Percentiles rank a stretch among this genome's conserved stretches.
These are phyloP conservation scores for Zosterops pallidus DNA, from an alignment of 2,113 vertebrate species.

Conservation along the genomic window DNA sequence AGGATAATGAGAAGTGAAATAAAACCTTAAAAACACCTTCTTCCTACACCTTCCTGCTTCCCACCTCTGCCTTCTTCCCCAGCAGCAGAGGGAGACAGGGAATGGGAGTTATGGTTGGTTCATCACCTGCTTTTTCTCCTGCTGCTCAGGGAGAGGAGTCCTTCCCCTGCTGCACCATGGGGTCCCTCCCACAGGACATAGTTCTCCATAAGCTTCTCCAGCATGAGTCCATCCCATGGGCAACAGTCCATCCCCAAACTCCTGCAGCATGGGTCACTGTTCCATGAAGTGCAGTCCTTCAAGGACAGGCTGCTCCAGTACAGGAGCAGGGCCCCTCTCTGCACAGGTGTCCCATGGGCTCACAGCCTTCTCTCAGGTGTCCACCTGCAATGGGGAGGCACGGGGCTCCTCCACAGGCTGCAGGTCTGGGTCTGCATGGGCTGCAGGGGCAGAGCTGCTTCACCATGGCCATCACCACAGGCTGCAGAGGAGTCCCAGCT, in stretches of 20 bases:
- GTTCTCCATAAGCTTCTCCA: background rate
- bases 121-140: background rate
- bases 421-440: background rate
- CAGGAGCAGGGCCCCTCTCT: background rate
- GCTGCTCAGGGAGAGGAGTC: background rate
- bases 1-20: background rate
- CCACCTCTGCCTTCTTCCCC: background rate
- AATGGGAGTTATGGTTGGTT: background rate
- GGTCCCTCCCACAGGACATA: background rate
- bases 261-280: background rate
- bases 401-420: background rate
- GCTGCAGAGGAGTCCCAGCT: background rate
- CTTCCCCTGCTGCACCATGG: background rate
- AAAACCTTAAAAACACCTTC: background rate
- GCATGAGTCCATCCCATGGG: accelerated
- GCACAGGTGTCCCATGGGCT: background rate
- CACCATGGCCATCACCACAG: accelerated
- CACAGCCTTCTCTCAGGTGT: background rate
- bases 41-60: background rate
- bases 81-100: background rate
- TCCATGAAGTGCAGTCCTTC: background rate
- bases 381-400: background rate
- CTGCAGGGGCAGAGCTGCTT: background rate
- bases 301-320: background rate
- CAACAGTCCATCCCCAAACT: background rate